phyloP scores from a whole-genome alignment of 2,797 vertebrate species.

The Coendou prehensilis region DNA sequence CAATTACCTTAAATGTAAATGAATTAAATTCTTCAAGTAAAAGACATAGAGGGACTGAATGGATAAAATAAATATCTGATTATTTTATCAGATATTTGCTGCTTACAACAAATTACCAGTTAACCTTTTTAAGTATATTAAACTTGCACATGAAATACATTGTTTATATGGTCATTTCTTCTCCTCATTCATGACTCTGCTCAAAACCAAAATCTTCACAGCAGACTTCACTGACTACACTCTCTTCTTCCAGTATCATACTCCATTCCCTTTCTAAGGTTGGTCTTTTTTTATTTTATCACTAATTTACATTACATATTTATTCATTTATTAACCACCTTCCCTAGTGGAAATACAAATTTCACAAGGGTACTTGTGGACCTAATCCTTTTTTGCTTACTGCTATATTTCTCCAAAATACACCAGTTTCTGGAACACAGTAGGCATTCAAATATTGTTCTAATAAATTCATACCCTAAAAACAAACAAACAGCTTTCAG shows the following conservation, averaged over 20 bases:
- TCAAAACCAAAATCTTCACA: background rate
- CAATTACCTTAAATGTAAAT: background rate
- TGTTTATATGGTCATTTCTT: background rate
- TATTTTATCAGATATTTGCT: too few relatives aligned
- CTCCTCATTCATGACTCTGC: background rate
- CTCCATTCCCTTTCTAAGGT: background rate
- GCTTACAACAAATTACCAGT: background rate
- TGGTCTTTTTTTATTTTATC: background rate
- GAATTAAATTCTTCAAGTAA: background rate
- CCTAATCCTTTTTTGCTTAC: background rate
- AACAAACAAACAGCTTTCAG: background rate
- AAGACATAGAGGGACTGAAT: background rate
- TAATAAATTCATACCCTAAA: background rate
- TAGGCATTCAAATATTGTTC: background rate
- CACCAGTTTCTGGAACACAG: background rate
- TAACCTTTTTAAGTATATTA: background rate
- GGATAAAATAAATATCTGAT: too few relatives aligned
- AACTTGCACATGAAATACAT: background rate
- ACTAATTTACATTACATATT: background rate
- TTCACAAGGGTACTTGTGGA: background rate
- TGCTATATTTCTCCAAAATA: background rate
- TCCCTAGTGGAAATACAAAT: background rate
- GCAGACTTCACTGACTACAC: background rate
- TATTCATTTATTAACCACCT: background rate
- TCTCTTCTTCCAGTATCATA: background rate